Evolutionary conservation across 64 coral and sea anemone genomes (phyloP), one percentile per base, ranked within the genome.

Genomic region (Hydrozoanthus tunicans): DNA sequence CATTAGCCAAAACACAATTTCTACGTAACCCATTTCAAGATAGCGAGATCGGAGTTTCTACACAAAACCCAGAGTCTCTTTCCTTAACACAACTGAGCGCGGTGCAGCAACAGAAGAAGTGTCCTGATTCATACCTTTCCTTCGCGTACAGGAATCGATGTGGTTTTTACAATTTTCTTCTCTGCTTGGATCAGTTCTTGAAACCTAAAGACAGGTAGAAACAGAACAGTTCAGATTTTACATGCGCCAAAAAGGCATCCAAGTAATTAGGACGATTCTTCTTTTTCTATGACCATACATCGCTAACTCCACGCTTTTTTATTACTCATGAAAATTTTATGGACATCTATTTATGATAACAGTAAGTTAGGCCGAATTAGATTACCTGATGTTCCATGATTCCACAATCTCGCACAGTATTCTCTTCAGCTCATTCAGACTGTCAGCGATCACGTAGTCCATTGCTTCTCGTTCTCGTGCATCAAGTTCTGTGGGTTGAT

Each of bases 361-460:
- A 43, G 32, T 43, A 43, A 43, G 32, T 43, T 43, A 5, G 32
- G 62, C 3, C 26, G 75, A 76, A 52, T 57, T 9, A n/a, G 53
- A 61, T 64, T 64, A 95, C 96, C 89, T 95, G 15, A 54, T 82
- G 70, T 95, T 99, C 96, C 96, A 99, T 62, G 65, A 89, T 7
- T 99, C 92, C 11, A 93, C 96, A 77, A 54, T 81, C 62, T 99
- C 96, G 73, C 96, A 99, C 9, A 99, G 60, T 10, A 91, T 99
- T 76, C 94, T 91, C 59, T 99, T 99, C 23, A 99, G 69, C 67
- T 92, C 92, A 60, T 93, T 99, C 53, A 99, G 64, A 72, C 96
- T 93, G 79, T 94, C 94, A 67, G 94, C 80, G 59, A 99, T 99
- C 56, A 95, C 96, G 58, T 99, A 99, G 8, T 95, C 96, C 23